Evolutionary conservation across 1,140 invertebrate genomes (phyloP), one percentile per base, ranked within the genome.

Genomic region (Meloidogyne chitwoodi): DNA sequence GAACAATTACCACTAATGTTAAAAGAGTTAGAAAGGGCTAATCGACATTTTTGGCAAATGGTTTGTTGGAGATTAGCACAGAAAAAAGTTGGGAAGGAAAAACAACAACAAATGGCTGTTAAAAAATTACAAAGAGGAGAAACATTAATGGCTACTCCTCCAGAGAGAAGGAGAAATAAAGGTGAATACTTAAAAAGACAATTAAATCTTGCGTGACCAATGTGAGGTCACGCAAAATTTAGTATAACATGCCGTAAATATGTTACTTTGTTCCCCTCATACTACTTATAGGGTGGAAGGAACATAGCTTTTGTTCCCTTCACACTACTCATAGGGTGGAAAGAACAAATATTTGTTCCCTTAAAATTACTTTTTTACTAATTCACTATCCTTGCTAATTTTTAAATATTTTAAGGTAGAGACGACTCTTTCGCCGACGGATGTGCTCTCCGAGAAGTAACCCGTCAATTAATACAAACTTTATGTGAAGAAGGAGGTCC

Each of bases 31-130:
- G 69, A 74, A n/a, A 70, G 48, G 14, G 68, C 68, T 27, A 77
- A 84, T 63, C 76, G 56, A 1, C 72, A 81, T 65, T 84, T 86
- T 62, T 84, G 71, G 73, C 82, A 85, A 68, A 83, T 78, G 68
- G 83, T 85, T 56, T 77, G 80, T 62, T 82, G 74, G 61, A 68
- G 78, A 38, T 83, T 78, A 76, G 27, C 56, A 26, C 68, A 48
- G 48, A 56, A 22, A n/a, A 56, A 56, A 56, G n/a, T 5, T 56
- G 48, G 48, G 48, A 56, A 56, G 48, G 48, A 56, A 56, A 56
- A 56, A 19, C 44, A 48, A 48, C 44, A 48, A 56, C 48, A 56
- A 48, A 19, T 19, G 14, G n/a, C 11, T 41, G 38, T 41, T 41
- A 56, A n/a, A 8, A 56, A 56, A 6, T 56, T 56, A n/a, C 48